A percentile compares a stretch with the other conserved stretches of the same genome.
Conservation (phyloP, 2,113 vertebrate species). For the Heteronetta atricapilla region DNA sequence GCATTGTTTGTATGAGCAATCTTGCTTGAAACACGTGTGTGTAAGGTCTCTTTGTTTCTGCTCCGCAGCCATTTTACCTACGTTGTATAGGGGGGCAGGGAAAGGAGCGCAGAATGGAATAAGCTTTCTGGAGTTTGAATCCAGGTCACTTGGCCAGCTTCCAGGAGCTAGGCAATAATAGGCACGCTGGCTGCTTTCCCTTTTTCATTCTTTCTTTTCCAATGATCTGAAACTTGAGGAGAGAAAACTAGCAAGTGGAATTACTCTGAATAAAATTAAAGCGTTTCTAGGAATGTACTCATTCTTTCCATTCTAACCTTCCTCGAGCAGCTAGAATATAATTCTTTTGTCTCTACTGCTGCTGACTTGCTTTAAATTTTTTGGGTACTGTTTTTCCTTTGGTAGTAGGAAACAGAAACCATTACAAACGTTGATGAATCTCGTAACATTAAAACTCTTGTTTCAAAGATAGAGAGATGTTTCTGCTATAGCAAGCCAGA, state of each 20-base stretch:
- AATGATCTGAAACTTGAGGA: slow-evolving; percentile 63
- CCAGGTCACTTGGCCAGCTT: slow-evolving; percentile 71
- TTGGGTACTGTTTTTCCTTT: neutral
- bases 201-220: slow-evolving; percentile 66
- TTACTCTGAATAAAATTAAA: slow-evolving; percentile 54
- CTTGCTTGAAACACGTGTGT: slow-evolving; percentile 20
- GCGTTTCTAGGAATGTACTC: slow-evolving; percentile 55
- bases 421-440: neutral
- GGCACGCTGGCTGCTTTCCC: slow-evolving; percentile 63
- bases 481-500: neutral
- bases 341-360: neutral
- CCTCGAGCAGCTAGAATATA: neutral
- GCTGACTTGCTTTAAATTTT: neutral
- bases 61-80: slow-evolving; percentile 61
- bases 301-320: slow-evolving; percentile 3
- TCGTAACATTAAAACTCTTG: neutral
- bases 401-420: neutral
- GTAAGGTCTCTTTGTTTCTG: slow-evolving; percentile 53
- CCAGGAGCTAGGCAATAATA: slow-evolving; percentile 65
- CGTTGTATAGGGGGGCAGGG: slow-evolving; percentile 39
- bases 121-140: slow-evolving; percentile 74
- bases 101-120: slow-evolving; percentile 51
- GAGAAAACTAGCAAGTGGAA: slow-evolving; percentile 50
- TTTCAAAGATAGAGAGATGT: neutral
- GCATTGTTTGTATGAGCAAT: neutral